phyloP scores from a whole-genome alignment of 2,113 vertebrate species.

The Urocolius indicus region DNA sequence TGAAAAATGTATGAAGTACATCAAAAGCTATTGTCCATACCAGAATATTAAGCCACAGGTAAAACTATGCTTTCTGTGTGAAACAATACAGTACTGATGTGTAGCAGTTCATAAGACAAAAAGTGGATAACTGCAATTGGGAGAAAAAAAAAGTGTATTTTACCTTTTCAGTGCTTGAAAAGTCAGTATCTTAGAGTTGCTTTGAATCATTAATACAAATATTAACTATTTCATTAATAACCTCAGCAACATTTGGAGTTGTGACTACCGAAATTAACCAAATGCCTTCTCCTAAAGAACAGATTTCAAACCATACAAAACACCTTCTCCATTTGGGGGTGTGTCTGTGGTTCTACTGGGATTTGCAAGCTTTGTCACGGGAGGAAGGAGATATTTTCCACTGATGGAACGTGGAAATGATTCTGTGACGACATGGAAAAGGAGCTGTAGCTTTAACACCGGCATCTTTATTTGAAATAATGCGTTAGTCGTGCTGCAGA shows the following conservation, averaged over 20 bases:
- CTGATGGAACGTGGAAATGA: neutral
- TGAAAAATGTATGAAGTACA: slow-evolving; percentile 78
- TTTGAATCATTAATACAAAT: neutral
- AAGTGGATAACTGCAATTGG: neutral
- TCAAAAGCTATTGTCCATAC: slow-evolving; percentile 92
- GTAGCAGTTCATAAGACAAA: neutral
- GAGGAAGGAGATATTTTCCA: neutral
- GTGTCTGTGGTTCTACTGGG: neutral
- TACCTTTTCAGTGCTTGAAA: neutral
- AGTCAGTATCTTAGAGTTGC: neutral
- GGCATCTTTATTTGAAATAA: neutral
- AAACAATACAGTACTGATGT: neutral
- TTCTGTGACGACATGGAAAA: neutral
- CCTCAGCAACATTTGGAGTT: neutral
- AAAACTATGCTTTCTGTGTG: slow-evolving; percentile 15
- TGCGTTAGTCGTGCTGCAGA: neutral
- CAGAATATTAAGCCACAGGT: slow-evolving; percentile 95
- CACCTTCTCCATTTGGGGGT: neutral
- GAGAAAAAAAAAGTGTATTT: neutral
- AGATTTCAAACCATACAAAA: neutral
- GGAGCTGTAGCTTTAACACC: neutral
- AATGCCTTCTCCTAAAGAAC: neutral
- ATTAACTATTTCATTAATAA: neutral
- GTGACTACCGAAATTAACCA: neutral
- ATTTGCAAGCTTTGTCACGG: neutral